These are phyloP conservation scores for Stichodactyla helianthus DNA, from an alignment of 64 coral and sea anemone genomes.

Conservation along the genomic window DNA sequence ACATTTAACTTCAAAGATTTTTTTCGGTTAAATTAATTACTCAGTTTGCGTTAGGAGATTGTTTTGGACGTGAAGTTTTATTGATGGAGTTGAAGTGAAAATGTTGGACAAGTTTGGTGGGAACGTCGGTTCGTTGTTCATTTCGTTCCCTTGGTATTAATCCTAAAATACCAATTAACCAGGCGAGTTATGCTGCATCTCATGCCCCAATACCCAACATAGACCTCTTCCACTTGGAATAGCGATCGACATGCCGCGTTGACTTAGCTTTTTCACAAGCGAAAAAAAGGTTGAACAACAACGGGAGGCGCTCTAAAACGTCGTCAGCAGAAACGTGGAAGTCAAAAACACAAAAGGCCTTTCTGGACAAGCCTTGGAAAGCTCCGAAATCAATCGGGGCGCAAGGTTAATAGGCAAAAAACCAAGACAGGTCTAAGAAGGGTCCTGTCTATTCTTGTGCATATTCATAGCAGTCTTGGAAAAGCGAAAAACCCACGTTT, in stretches of 20 bases:
- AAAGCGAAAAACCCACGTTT: not conserved
- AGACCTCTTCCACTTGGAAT: not conserved
- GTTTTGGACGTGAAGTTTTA: not conserved
- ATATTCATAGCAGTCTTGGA: not conserved
- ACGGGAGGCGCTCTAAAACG: constrained; percentile 12
- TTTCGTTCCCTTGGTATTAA: not conserved
- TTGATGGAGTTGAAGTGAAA: not conserved
- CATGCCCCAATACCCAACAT: not conserved
- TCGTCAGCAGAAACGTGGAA: not conserved
- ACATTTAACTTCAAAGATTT: not conserved
- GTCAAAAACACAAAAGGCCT: not conserved
- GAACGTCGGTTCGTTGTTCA: not conserved
- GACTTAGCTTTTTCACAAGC: constrained; percentile 7
- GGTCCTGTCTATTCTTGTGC: constrained; percentile 2
- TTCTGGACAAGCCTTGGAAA: not conserved
- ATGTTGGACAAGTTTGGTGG: not conserved
- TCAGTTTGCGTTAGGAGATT: not conserved
- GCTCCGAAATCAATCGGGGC: not conserved
- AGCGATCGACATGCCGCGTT: not conserved
- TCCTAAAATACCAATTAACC: not conserved
- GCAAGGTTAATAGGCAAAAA: not conserved
- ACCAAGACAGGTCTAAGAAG: not conserved
- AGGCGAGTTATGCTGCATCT: not conserved
- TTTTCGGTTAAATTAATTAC: not conserved
- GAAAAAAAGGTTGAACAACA: constrained; percentile 14